phyloP scores from a whole-genome alignment of 35 echinoderm and acorn worm species.

The Strongylocentrotus purpuratus region DNA sequence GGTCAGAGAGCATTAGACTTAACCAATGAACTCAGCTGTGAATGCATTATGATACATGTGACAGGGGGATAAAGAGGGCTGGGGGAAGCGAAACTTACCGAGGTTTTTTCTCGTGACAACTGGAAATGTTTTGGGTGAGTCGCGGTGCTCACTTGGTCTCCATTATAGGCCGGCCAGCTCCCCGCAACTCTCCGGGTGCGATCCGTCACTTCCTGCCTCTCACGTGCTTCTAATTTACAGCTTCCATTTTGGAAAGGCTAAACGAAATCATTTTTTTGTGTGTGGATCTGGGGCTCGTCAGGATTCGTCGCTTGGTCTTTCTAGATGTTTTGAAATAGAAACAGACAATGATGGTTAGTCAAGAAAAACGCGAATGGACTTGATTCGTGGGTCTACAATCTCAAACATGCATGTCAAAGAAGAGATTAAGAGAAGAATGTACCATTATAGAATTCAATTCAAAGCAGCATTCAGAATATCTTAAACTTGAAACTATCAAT shows the following conservation, averaged over 20 bases:
- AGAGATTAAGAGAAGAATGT: not conserved
- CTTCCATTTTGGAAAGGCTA: conserved; percentile 39
- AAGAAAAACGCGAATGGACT: not conserved
- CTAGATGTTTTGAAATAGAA: not conserved
- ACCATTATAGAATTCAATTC: no score
- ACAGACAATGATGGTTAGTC: not conserved
- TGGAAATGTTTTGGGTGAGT: not conserved
- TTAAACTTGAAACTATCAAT: no score
- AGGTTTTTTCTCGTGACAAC: conserved; percentile 8
- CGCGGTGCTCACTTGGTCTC: not conserved
- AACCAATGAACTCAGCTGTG: not conserved
- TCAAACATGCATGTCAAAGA: not conserved
- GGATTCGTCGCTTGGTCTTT: not conserved
- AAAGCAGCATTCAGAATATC: no score
- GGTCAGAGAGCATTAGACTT: not conserved
- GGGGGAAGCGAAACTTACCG: not conserved
- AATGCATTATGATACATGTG: conserved; percentile 3
- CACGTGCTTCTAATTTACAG: conserved; percentile 26
- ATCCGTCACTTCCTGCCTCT: conserved; percentile 35
- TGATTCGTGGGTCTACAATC: not conserved
- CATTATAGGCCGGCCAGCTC: conserved; percentile 7
- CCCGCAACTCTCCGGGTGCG: conserved; percentile 43
- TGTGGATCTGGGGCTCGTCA: not conserved
- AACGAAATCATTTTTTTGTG: conserved; percentile 3
- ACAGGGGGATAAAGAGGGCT: not conserved